phyloP scores from a whole-genome alignment of 1,140 invertebrate species.

The Bombus difficillimus region DNA sequence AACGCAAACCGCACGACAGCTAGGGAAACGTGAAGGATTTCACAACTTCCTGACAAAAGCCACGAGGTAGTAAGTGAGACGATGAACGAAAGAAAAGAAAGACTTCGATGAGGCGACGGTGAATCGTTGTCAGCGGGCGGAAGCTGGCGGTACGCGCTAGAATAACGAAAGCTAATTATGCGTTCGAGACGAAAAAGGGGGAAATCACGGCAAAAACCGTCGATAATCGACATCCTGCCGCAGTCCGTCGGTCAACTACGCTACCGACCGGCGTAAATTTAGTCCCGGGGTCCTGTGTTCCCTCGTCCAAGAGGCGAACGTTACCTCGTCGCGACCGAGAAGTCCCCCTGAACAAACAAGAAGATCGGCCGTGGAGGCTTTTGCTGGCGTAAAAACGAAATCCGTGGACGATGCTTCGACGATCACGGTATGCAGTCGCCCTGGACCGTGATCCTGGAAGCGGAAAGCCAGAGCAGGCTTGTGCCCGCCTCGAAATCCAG shows the following conservation, averaged over 20 bases:
- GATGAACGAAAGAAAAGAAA: conserved; percentile 7
- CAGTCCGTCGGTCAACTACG: conserved; percentile 67
- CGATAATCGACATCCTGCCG: conserved; percentile 74
- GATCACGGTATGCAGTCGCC: conserved; percentile 43
- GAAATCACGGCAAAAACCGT: conserved; percentile 68
- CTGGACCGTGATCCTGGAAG: conserved; percentile 30
- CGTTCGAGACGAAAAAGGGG: conserved; percentile 55
- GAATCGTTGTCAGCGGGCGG: conserved; percentile 62
- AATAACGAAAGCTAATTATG: conserved; percentile 79
- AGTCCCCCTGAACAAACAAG: conserved; percentile 63
- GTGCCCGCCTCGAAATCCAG: background rate
- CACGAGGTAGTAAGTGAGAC: background rate
- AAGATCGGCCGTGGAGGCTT: conserved; percentile 56
- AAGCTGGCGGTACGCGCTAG: conserved; percentile 70
- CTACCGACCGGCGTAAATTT: conserved; percentile 63
- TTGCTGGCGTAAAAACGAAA: conserved; percentile 57
- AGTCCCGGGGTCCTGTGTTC: conserved; percentile 13
- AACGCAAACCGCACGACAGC: conserved; percentile 14
- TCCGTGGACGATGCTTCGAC: conserved; percentile 63
- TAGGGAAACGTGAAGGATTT: conserved; percentile 45
- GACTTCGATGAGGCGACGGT: conserved; percentile 27
- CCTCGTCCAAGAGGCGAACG: conserved; percentile 15
- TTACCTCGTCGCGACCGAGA: conserved; percentile 56
- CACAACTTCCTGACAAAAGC: conserved; percentile 22
- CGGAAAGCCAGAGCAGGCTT: background rate